Evolutionary conservation across 2,888 invertebrate genomes (phyloP).

Genomic region (Allolobophora icterica): DNA sequence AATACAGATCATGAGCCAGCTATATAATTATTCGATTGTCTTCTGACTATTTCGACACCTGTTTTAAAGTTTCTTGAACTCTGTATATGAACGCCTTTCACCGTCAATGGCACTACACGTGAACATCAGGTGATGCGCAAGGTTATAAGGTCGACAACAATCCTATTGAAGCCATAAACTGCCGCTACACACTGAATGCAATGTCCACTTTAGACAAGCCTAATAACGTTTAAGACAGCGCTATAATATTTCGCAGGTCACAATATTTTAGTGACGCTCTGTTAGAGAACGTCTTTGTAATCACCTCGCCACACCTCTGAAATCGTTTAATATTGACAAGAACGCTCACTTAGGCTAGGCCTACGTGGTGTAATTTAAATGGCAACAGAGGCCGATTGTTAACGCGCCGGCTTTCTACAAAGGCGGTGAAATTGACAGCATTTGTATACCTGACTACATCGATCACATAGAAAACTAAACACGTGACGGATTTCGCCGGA

Average conservation of each 20-base stretch:
- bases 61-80: too few species aligned
- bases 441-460: not conserved
- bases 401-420: not conserved
- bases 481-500: not conserved
- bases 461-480: not conserved
- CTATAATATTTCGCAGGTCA: not conserved
- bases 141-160: not conserved
- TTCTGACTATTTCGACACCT: too few species aligned
- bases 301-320: not conserved
- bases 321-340: not conserved
- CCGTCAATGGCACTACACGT: too few species aligned
- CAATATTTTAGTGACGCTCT: not conserved
- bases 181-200: not conserved
- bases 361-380: not conserved
- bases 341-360: too few species aligned
- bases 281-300: not conserved
- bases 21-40: too few species aligned
- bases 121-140: too few species aligned
- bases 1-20: not conserved
- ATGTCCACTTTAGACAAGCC: not conserved
- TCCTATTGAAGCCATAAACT: not conserved
- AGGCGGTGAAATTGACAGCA: not conserved
- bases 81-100: too few species aligned
- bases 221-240: not conserved
- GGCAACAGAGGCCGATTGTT: slow-evolving; percentile 6